Evolutionary conservation across 2,888 invertebrate species (phyloP), one percentile per base, ranked within the genome.

Genomic region (Lycaena phlaeas): DNA sequence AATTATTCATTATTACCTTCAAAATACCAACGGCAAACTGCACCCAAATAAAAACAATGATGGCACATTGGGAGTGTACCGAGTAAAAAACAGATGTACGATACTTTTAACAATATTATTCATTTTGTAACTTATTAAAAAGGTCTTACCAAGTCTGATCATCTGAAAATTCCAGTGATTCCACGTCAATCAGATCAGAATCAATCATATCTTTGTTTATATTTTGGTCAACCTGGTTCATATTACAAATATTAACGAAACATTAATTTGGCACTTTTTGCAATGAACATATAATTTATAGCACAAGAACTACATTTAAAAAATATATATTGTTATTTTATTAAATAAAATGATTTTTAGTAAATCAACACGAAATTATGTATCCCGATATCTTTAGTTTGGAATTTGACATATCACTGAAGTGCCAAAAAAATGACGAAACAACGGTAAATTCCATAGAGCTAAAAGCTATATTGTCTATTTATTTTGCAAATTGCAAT

Each of bases 101-200:
- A n/a, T n/a, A n/a, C n/a, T n/a, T n/a, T n/a, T n/a, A n/a, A n/a
- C n/a, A n/a, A n/a, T n/a, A n/a, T n/a, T n/a, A n/a, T n/a, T n/a
- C n/a, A n/a, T n/a, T n/a, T n/a, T n/a, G n/a, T n/a, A n/a, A n/a
- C n/a, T 22, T 22, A 22, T 22, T 25, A n/a, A n/a, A n/a, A n/a
- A 44, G 11, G 42, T 64, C 86, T 76, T 61, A 89, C 88, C 88
- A 89, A 52, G 86, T 87, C 73, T 88, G 87, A 62, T 87, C 79
- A 68, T 87, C 81, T 47, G 74, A 72, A 67, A 84, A 85, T 69
- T 86, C 78, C 54, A 88, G 68, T 54, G 84, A 70, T 62, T 81
- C 79, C 64, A 88, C 74, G 75, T 87, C 86, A 59, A 88, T 87
- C 56, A 87, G 72, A 63, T 86, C 86, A 64, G 64, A 70, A 70